phyloP scores from a whole-genome alignment of 2,888 invertebrate genomes.

The Buathra laborator region DNA sequence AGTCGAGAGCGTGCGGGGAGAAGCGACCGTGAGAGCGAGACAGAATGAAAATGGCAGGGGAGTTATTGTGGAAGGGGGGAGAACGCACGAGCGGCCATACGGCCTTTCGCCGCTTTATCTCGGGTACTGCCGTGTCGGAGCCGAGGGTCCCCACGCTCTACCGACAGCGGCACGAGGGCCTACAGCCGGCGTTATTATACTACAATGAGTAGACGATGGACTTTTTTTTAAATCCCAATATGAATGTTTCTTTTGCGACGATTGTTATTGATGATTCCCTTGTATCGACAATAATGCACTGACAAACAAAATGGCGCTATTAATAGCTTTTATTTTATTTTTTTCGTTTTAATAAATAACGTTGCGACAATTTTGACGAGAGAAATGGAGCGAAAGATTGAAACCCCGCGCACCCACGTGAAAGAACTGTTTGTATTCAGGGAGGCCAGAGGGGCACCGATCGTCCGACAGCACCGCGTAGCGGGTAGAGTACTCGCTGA shows the following conservation, averaged over 20 bases:
- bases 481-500: slow-evolving; percentile 72
- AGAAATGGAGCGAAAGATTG: slow-evolving; percentile 6
- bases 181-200: slow-evolving; percentile 34
- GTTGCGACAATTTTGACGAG: not conserved
- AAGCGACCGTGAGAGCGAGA: slow-evolving; percentile 60
- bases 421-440: not conserved
- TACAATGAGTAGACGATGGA: slow-evolving; percentile 37
- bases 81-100: slow-evolving; percentile 69
- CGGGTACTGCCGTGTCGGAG: slow-evolving; percentile 60
- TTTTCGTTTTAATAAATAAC: slow-evolving; percentile 24
- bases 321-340: slow-evolving; percentile 8
- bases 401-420: slow-evolving; percentile 39
- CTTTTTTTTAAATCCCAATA: slow-evolving; percentile 1
- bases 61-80: slow-evolving; percentile 38
- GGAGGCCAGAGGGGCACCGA: not conserved
- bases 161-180: slow-evolving; percentile 57
- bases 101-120: slow-evolving; percentile 75
- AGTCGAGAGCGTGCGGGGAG: slow-evolving; percentile 53
- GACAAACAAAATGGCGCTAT: too few species aligned
- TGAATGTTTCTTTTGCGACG: too few species aligned
- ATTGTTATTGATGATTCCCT: too few species aligned
- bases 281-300: too few species aligned
- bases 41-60: slow-evolving; percentile 41
- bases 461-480: slow-evolving; percentile 69
- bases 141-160: slow-evolving; percentile 56